Evolutionary conservation across 2,113 vertebrate species (phyloP).

Genomic region (Tiliqua scincoides): DNA sequence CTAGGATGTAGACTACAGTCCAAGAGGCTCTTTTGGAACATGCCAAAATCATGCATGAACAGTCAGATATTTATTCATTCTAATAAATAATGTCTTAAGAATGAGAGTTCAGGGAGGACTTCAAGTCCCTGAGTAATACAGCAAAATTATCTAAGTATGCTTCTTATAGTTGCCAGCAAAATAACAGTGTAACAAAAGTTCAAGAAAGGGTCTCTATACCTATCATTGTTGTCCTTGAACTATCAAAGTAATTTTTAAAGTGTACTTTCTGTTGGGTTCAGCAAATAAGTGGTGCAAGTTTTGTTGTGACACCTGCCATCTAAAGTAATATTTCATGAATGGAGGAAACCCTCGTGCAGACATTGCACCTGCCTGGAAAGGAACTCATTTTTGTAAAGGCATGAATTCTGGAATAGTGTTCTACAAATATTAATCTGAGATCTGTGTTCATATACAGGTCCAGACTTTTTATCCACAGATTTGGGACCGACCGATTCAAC

Average conservation of each 20-base stretch:
- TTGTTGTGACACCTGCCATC: slow-evolving; percentile 45
- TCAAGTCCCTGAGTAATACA: neutral
- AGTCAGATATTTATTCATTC: too few relatives aligned
- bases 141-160: neutral
- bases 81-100: neutral
- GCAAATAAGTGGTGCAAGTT: slow-evolving; percentile 48
- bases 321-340: slow-evolving; percentile 41
- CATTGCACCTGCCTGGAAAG: neutral
- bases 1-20: too few relatives aligned
- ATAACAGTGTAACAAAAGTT: neutral
- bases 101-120: neutral
- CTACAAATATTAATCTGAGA: neutral
- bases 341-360: slow-evolving; percentile 47
- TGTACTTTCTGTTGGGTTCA: slow-evolving; percentile 38
- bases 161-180: slow-evolving; percentile 23
- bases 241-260: slow-evolving; percentile 27
- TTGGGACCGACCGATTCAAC: too few relatives aligned
- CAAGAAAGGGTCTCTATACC: neutral
- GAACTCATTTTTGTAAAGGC: neutral
- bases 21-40: too few relatives aligned
- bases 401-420: neutral
- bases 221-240: slow-evolving; percentile 35
- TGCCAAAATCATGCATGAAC: too few relatives aligned
- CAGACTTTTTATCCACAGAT: too few relatives aligned
- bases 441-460: too few relatives aligned